These are phyloP conservation scores for Drosophila hamatofila DNA, from an alignment of 2,888 invertebrate species.

Conservation along the genomic window DNA sequence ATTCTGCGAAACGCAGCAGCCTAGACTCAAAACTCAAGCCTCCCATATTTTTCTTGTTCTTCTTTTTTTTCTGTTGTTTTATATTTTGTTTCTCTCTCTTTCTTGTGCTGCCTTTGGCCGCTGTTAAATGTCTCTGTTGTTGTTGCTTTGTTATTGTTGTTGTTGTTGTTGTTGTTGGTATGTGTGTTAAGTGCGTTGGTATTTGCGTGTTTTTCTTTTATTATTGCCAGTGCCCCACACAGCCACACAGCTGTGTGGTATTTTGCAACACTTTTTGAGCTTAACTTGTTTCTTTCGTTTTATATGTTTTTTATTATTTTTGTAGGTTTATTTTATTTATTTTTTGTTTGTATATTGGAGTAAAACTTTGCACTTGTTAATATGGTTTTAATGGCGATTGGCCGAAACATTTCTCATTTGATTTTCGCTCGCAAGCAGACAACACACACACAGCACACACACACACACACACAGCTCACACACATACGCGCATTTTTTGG, in stretches of 20 bases:
- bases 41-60: conserved; percentile 30
- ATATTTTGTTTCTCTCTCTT: conserved; percentile 26
- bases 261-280: conserved; percentile 68
- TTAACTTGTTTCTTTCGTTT: conserved; percentile 29
- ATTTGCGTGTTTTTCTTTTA: conserved; percentile 65
- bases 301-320: conserved; percentile 20
- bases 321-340: conserved; percentile 17
- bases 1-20: conserved; percentile 21
- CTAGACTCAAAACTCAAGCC: conserved; percentile 51
- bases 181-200: conserved; percentile 81
- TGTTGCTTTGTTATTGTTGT: conserved; percentile 16
- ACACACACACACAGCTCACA: conserved; percentile 16
- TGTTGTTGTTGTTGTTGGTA: conserved; percentile 56
- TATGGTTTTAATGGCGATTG: conserved; percentile 56
- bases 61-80: conserved; percentile 18
- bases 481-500: conserved; percentile 50
- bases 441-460: conserved; percentile 15
- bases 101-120: conserved; percentile 40
- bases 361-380: conserved; percentile 49
- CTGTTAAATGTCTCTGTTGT: conserved; percentile 57
- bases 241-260: conserved; percentile 64
- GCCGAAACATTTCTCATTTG: conserved; percentile 42
- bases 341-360: conserved; percentile 7
- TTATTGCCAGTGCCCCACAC: conserved; percentile 15
- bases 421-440: conserved; percentile 25